These are phyloP conservation scores for Glyphotaelius pellucidus DNA, from an alignment of 2,888 invertebrate genomes.

Conservation along the genomic window DNA sequence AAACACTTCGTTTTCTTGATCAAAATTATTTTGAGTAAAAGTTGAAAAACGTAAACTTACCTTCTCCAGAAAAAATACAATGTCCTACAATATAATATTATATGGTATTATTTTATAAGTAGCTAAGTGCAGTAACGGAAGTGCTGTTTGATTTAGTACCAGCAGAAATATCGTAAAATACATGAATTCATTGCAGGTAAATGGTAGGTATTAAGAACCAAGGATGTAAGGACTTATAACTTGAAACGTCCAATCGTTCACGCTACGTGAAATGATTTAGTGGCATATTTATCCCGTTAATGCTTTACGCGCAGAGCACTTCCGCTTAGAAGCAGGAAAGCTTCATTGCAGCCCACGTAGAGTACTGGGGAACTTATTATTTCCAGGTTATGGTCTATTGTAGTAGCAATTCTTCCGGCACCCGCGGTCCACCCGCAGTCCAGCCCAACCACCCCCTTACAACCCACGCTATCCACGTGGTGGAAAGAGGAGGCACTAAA, in stretches of 20 bases:
- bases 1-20: too few relatives aligned
- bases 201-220: background rate
- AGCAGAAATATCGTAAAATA: background rate
- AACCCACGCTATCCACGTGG: background rate
- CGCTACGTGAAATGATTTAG: slow-evolving; percentile 2
- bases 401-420: slow-evolving; percentile 50
- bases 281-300: background rate
- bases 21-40: too few relatives aligned
- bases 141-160: background rate
- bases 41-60: too few relatives aligned
- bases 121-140: background rate
- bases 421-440: background rate
- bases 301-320: slow-evolving; percentile 34
- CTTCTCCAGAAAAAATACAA: too few relatives aligned
- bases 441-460: too few relatives aligned
- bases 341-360: slow-evolving; percentile 62
- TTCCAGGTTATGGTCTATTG: slow-evolving; percentile 43
- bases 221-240: background rate
- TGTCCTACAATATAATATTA: too few relatives aligned
- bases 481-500: slow-evolving; percentile 12
- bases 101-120: background rate
- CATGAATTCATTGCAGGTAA: background rate
- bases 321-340: slow-evolving; percentile 55
- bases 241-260: slow-evolving; percentile 3
- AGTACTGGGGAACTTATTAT: slow-evolving; percentile 57